phyloP scores from a whole-genome alignment of 1,140 invertebrate species.

The Leptinotarsa defecta region DNA sequence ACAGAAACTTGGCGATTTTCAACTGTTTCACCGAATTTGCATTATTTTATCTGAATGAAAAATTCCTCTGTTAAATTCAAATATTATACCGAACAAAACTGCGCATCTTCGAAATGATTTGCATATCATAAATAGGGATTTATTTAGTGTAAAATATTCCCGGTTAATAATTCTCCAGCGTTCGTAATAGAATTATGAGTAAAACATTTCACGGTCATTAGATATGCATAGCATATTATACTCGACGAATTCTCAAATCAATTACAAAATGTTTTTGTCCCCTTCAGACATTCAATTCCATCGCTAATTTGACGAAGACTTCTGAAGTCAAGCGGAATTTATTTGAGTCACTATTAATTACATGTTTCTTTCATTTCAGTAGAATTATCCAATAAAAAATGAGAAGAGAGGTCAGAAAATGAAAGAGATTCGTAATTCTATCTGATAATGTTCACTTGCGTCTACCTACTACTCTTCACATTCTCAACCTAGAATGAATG shows the following conservation, averaged over 20 bases:
- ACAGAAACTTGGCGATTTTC: neutral
- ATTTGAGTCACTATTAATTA: neutral
- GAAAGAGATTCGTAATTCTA: no score
- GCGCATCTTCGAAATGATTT: slow-evolving; percentile 34
- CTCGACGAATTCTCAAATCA: slow-evolving; percentile 37
- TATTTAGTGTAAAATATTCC: slow-evolving; percentile 39
- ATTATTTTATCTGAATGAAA: slow-evolving; percentile 1
- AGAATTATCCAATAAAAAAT: no score
- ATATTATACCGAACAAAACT: slow-evolving; percentile 6
- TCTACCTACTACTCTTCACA: no score
- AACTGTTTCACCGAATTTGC: neutral
- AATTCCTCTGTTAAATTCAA: slow-evolving; percentile 14
- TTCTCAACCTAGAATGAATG: no score
- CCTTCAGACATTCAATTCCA: neutral
- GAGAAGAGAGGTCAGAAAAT: no score
- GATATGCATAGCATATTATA: slow-evolving; percentile 46
- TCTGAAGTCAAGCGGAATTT: neutral
- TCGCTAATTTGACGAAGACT: neutral
- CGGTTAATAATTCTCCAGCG: slow-evolving; percentile 30
- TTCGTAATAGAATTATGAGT: slow-evolving; percentile 41
- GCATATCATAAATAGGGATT: slow-evolving; percentile 38
- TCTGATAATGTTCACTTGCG: no score
- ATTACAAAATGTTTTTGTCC: slow-evolving; percentile 5
- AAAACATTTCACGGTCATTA: slow-evolving; percentile 47
- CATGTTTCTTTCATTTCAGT: no score